phyloP scores from a whole-genome alignment of 2,797 vertebrate species.

The Cyprinodon diabolis region DNA sequence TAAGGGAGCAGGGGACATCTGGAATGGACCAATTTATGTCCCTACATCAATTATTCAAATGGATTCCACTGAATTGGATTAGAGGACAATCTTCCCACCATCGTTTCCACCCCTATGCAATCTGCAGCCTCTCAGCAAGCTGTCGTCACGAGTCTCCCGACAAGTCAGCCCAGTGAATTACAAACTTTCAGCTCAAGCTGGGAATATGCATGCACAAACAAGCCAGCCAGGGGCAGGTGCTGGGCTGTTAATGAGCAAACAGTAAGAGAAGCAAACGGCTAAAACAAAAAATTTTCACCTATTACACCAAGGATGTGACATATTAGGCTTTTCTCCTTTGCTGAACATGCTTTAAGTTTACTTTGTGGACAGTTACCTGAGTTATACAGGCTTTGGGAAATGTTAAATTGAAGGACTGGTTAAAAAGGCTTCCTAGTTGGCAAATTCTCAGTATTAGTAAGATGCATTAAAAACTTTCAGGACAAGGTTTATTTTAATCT shows the following conservation, averaged over 20 bases:
- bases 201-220: conserved; percentile 1
- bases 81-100: conserved; percentile 63
- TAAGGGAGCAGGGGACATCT: conserved; percentile 78
- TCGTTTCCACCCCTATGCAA: conserved; percentile 51
- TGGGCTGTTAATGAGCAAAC: conserved; percentile 17
- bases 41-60: conserved; percentile 80
- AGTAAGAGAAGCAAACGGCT: conserved; percentile 8
- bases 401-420: conserved; percentile 10
- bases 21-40: conserved; percentile 75
- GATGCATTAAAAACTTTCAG: neutral
- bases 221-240: conserved; percentile 12
- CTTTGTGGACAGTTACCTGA: conserved; percentile 22
- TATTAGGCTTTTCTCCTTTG: conserved; percentile 4
- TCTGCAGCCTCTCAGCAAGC: conserved; percentile 64
- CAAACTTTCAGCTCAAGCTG: conserved; percentile 47
- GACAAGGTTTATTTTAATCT: conserved; percentile 10
- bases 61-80: conserved; percentile 69
- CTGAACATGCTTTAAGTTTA: neutral
- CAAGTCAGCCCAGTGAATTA: conserved; percentile 39
- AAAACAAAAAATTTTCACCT: conserved; percentile 12
- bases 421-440: conserved; percentile 10
- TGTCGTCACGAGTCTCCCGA: conserved; percentile 44
- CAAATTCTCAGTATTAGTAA: conserved; percentile 18
- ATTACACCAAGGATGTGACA: conserved; percentile 6
- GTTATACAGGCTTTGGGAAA: neutral